Base-by-base conservation (phyloP, 1,140 invertebrate genomes). In the Orius insidiosus region DNA sequence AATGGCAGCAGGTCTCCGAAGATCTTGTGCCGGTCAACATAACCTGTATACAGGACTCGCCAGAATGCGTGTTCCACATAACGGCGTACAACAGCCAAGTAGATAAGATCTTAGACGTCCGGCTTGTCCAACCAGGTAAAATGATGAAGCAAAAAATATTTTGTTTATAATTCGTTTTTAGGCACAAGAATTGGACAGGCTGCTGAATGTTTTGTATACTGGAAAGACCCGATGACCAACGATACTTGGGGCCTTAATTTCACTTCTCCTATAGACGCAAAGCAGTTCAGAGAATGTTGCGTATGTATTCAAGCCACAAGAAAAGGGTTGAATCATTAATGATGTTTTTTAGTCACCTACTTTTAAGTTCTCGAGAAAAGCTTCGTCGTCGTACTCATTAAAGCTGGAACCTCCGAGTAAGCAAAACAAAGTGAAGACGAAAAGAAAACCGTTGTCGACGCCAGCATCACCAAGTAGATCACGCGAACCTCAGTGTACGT, bases 181-280 rank as follows among this genome's bases (percentile, higher is more conserved):
- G 89, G 90, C 24, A 96, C 90, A 38, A 76, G 89, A 53, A 89
- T 97, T 58, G 92, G 89, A 8, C 92, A 94, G 67, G 90, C 92
- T 15, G 95, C 90, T 7, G 92, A 96, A 70, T 95, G 92, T 67
- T 97, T 97, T 65, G 87, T 96, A 32, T 95, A 96, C 62, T 97
- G 92, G 92, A 93, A 93, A 65, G 93, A 96, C 67, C 80, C 85
- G 2, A 82, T 86, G 74, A 92, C 87, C 52, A 89, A 87, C 62
- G 89, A 94, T 62, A 95, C 93, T n/a, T 97, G 93, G 92, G 92
- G 93, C 38, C 73, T 96, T 45, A 96, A 96, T 67, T 96, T 97
- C 62, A 95, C 92, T 35, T 95, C 89, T 35, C 80, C 90, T 14
- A 87, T 90, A 57, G 92, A 97, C 65, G 92, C 92, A 47, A 92